These are phyloP conservation scores for Tiliacea citrago DNA, from an alignment of 2,888 invertebrate genomes.

Conservation along the genomic window DNA sequence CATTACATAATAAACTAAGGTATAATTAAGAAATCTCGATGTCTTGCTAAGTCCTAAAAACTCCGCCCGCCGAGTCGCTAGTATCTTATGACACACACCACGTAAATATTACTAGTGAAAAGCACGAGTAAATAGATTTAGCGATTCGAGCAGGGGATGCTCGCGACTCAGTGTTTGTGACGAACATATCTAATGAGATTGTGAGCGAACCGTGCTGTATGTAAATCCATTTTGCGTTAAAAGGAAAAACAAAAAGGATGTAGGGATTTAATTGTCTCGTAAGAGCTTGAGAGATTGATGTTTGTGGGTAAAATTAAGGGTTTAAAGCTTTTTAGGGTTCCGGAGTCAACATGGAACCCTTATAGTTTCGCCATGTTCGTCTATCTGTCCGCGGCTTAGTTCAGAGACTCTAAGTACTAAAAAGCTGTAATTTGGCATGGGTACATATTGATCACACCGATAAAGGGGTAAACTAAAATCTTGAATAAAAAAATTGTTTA, in stretches of 20 bases:
- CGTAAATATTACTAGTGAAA: constrained; percentile 47
- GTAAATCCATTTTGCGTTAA: constrained; percentile 43
- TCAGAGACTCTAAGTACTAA: no score
- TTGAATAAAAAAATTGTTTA: no score
- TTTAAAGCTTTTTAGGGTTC: background rate
- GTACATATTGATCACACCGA: no score
- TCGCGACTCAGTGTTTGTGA: constrained; percentile 31
- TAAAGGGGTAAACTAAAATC: no score
- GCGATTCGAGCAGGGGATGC: constrained; percentile 58
- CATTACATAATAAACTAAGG: no score
- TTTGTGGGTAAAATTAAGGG: background rate
- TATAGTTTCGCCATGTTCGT: no score
- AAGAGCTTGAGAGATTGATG: constrained; percentile 10
- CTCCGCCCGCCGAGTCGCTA: no score
- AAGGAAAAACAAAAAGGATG: constrained; percentile 44
- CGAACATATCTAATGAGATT: constrained; percentile 61
- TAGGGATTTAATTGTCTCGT: constrained; percentile 43
- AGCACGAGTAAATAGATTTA: constrained; percentile 66
- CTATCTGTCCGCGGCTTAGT: no score
- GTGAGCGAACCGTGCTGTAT: constrained; percentile 32
- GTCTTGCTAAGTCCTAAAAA: no score
- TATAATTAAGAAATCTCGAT: no score
- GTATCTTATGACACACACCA: constrained; percentile 12
- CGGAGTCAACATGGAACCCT: no score
- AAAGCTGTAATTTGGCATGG: no score